A percentile compares a stretch with the other conserved stretches of the same genome.
These are phyloP conservation scores for Drosophila hydei DNA, from an alignment of 1,140 invertebrate genomes.

Conservation along the genomic window DNA sequence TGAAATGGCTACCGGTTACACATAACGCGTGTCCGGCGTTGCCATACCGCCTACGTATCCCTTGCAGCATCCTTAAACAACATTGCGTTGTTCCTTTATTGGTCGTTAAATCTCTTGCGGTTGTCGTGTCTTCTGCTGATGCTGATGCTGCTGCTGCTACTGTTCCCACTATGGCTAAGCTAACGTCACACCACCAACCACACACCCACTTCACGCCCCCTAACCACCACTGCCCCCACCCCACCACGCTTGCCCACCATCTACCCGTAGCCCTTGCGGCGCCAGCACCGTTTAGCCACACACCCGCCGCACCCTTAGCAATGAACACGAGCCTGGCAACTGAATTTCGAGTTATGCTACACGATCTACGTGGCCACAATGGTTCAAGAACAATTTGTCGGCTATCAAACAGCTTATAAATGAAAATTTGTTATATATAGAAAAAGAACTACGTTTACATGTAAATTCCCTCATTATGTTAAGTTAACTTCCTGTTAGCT, in stretches of 20 bases:
- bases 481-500: too few species aligned
- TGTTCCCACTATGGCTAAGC: constrained; percentile 24
- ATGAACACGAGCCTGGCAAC: constrained; percentile 20
- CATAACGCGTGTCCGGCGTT: constrained; percentile 66
- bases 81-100: constrained; percentile 80
- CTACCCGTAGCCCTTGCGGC: constrained; percentile 3
- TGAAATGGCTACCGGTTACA: constrained; percentile 80
- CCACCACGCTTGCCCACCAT: background rate
- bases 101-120: constrained; percentile 82
- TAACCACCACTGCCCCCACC: background rate
- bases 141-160: too few species aligned
- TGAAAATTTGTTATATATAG: too few species aligned
- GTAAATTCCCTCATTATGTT: too few species aligned
- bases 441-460: too few species aligned
- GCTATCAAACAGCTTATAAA: too few species aligned
- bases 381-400: background rate
- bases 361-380: constrained; percentile 26
- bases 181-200: constrained; percentile 5
- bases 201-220: background rate
- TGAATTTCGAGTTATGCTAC: constrained; percentile 29
- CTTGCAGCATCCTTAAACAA: constrained; percentile 77
- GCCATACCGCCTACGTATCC: constrained; percentile 56
- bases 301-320: constrained; percentile 20
- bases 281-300: constrained; percentile 12
- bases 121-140: constrained; percentile 65